Evolutionary conservation across 2,888 invertebrate species (phyloP).

Genomic region (Drosophila colorata): DNA sequence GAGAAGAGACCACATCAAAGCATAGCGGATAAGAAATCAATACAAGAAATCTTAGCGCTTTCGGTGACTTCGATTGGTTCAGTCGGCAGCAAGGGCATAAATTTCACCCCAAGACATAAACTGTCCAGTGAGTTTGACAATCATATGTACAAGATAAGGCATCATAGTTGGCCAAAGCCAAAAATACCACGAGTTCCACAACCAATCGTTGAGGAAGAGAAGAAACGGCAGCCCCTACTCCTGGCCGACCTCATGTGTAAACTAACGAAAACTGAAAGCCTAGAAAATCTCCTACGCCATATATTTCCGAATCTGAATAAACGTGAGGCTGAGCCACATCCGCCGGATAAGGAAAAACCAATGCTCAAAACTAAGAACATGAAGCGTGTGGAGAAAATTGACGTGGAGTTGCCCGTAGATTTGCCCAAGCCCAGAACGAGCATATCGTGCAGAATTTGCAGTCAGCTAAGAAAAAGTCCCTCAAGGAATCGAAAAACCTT

Average conservation of each 20-base stretch:
- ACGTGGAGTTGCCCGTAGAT: no score
- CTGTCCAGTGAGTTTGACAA: no score
- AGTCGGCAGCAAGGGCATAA: no score
- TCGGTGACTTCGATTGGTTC: no score
- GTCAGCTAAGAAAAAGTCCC: not conserved
- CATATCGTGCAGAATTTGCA: conserved; percentile 9
- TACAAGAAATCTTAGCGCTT: no score
- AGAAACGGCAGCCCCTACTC: not conserved
- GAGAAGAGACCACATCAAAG: not conserved
- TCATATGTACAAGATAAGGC: no score
- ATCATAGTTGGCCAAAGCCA: not conserved
- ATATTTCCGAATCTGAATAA: not conserved
- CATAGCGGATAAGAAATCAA: no score
- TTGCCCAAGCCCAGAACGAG: not conserved
- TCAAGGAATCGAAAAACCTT: not conserved
- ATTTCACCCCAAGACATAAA: no score
- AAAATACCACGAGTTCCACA: not conserved
- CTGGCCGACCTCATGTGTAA: not conserved
- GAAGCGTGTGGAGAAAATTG: not conserved
- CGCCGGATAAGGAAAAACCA: no score
- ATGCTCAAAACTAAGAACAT: not conserved
- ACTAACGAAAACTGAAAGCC: not conserved
- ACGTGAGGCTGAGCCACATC: no score
- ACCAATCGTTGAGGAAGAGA: no score
- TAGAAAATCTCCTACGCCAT: not conserved